Evolutionary conservation across 2,113 vertebrate genomes (phyloP).

Genomic region (Morone saxatilis): DNA sequence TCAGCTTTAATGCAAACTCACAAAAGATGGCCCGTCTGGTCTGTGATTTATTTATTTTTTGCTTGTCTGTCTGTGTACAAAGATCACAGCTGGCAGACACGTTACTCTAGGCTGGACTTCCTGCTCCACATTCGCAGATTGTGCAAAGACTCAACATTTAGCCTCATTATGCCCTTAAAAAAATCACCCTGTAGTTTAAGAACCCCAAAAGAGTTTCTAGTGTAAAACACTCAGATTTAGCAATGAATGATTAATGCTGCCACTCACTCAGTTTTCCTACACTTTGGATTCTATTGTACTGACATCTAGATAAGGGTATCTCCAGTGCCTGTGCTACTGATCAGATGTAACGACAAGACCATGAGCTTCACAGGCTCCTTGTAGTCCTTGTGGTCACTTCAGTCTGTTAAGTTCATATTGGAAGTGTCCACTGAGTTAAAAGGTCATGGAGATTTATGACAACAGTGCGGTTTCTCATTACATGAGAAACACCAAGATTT

Average conservation of each 20-base stretch:
- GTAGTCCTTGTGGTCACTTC: conserved; percentile 55
- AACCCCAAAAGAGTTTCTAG: background rate
- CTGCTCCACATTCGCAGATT: conserved; percentile 40
- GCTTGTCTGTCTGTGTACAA: conserved; percentile 12
- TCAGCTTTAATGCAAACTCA: background rate
- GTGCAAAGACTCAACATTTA: conserved; percentile 35
- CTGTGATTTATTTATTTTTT: conserved; percentile 16
- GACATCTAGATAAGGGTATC: background rate
- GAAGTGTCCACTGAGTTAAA: conserved; percentile 56
- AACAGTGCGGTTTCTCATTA: conserved; percentile 44
- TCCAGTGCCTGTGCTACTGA: conserved; percentile 5
- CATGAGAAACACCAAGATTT: conserved; percentile 50
- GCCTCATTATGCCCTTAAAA: conserved; percentile 29
- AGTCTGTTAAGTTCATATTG: conserved; percentile 45
- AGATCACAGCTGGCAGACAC: conserved; percentile 57
- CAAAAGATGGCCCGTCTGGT: conserved; percentile 10
- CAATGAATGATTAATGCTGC: conserved; percentile 13
- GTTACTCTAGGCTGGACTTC: conserved; percentile 24
- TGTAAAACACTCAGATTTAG: conserved; percentile 7
- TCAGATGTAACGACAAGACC: conserved; percentile 3
- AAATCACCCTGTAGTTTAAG: background rate
- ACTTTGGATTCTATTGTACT: background rate
- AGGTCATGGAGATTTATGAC: conserved; percentile 66
- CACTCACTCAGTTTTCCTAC: conserved; percentile 7
- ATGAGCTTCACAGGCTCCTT: conserved; percentile 7